Percentiles rank a stretch among this genome's conserved stretches.
phyloP scores from a whole-genome alignment of 2,113 vertebrate genomes.

The Gymnogyps californianus region DNA sequence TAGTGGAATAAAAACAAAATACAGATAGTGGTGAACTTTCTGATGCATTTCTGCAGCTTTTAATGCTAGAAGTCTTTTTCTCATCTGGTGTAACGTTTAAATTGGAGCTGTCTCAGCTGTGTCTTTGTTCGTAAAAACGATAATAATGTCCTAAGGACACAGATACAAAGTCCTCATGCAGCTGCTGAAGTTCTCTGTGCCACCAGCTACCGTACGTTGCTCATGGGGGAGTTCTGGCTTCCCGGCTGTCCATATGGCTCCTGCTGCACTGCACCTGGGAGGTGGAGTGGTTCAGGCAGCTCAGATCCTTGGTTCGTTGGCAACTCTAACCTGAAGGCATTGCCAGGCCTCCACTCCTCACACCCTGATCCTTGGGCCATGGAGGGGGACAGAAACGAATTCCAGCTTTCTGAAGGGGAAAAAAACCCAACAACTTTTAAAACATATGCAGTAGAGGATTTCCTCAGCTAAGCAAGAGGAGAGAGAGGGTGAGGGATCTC shows the following conservation, averaged over 20 bases:
- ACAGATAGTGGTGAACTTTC: background rate
- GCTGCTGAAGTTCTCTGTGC: background rate
- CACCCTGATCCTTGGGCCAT: background rate
- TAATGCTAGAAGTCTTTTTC: background rate
- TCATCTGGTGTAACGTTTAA: background rate
- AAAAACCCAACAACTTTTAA: background rate
- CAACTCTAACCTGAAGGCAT: background rate
- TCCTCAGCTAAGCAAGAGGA: background rate
- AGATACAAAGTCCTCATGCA: background rate
- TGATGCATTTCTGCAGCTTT: background rate
- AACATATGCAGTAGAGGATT: fast-evolving
- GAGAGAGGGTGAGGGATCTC: background rate
- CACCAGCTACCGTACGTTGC: fast-evolving
- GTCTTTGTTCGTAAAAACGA: background rate
- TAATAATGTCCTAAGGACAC: background rate
- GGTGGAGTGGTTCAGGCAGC: background rate
- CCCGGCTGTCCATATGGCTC: background rate
- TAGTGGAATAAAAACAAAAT: background rate
- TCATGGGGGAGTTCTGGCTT: background rate
- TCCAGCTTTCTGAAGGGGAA: background rate
- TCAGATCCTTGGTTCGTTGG: no score
- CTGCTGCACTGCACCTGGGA: fast-evolving
- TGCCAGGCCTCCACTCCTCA: background rate
- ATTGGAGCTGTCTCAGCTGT: background rate
- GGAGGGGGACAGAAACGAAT: background rate